Evolutionary conservation across 92 coral and sea anemone species (phyloP).

Genomic region (Ricordea florida): DNA sequence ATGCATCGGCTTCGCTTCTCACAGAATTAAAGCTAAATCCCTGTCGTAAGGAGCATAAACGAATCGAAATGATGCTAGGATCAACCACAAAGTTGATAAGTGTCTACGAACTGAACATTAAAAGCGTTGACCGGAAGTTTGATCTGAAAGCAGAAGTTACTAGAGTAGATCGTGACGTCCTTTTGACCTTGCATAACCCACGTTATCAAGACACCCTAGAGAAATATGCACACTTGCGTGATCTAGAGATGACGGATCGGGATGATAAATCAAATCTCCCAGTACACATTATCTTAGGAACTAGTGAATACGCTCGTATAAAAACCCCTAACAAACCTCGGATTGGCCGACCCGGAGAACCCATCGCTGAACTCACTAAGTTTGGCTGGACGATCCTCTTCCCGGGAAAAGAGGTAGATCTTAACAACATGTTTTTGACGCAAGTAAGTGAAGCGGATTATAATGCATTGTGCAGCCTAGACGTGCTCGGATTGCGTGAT

Average conservation of each 20-base stretch:
- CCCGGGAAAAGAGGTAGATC: constrained; percentile 3
- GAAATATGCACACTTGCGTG: no score
- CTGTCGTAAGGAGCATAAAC: not conserved
- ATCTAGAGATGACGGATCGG: no score
- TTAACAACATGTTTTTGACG: no score
- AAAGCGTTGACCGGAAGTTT: no score
- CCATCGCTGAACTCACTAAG: constrained; percentile 20
- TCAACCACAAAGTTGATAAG: not conserved
- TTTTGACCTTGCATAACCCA: no score
- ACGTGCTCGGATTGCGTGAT: constrained; percentile 7
- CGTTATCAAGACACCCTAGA: no score
- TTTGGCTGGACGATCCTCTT: constrained; percentile 51
- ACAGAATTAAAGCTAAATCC: not conserved
- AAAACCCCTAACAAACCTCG: constrained; percentile 19
- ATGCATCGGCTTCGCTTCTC: not conserved
- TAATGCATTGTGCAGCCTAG: not conserved
- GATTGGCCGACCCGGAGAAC: no score
- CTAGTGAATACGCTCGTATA: constrained; percentile 19
- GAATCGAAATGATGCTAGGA: not conserved
- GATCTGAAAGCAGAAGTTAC: no score
- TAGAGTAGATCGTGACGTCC: no score
- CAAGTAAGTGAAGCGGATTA: not conserved
- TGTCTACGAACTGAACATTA: not conserved
- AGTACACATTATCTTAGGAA: constrained; percentile 21
- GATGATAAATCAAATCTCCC: no score